Percentiles rank a stretch among this genome's conserved stretches.
These are phyloP conservation scores for Melanotaenia trifasciata DNA, from an alignment of 2,797 vertebrate species.

Conservation along the genomic window DNA sequence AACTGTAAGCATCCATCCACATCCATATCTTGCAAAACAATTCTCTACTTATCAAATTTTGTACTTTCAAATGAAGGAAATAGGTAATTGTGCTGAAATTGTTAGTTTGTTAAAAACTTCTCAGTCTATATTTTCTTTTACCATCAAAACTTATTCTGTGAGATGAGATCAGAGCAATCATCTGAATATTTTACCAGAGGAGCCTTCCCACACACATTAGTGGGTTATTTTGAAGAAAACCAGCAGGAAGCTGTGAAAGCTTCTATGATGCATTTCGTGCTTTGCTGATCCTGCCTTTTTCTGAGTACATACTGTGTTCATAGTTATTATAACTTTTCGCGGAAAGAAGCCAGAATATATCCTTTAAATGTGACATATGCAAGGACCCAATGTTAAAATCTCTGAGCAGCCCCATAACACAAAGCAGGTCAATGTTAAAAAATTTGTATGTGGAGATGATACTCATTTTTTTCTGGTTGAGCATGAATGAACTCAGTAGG, in stretches of 20 bases:
- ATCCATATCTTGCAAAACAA: no score
- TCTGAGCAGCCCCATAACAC: conserved; percentile 2
- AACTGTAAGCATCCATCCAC: no score
- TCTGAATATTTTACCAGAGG: not conserved
- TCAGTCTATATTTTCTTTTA: no score
- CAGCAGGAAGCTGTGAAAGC: not conserved
- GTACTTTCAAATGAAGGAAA: no score
- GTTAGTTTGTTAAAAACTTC: no score
- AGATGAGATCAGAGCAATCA: not conserved
- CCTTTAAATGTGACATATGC: not conserved
- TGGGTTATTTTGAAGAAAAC: not conserved
- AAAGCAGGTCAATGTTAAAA: conserved; percentile 35
- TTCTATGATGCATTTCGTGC: not conserved
- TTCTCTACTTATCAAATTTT: no score
- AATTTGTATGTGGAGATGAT: conserved; percentile 52
- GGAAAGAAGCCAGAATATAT: no score
- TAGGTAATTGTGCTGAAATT: no score
- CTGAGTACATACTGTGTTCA: not conserved
- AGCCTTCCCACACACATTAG: not conserved
- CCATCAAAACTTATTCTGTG: not conserved
- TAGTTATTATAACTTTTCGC: not conserved
- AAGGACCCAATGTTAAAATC: not conserved
- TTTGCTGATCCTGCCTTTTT: not conserved
- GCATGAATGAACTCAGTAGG: conserved; percentile 49
- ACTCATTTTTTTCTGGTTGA: conserved; percentile 45